phyloP scores from a whole-genome alignment of 2,797 vertebrate species.

The Anas bernieri region DNA sequence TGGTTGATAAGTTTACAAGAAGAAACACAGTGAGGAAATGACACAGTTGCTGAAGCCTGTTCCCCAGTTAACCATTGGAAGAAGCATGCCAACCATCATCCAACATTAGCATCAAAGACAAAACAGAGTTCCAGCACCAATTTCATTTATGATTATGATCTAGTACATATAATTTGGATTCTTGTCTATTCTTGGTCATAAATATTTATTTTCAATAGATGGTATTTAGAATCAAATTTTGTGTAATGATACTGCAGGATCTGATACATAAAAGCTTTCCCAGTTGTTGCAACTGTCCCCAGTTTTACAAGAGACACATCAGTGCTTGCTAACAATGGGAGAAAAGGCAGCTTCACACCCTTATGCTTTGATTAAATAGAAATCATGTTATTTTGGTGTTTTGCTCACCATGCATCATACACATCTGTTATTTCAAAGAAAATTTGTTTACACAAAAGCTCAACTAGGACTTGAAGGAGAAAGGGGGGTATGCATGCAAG shows the following conservation, averaged over 20 bases:
- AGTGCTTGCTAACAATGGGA: not conserved
- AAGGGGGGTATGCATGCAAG: not conserved
- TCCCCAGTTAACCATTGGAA: not conserved
- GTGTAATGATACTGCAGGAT: not conserved
- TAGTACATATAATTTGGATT: not conserved
- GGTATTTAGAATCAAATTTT: not conserved
- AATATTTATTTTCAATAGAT: conserved; percentile 19
- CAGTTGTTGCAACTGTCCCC: not conserved
- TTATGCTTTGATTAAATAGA: conserved; percentile 34
- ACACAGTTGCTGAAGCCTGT: not conserved
- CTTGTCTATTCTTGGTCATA: not conserved
- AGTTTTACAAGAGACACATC: not conserved
- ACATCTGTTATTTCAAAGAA: conserved; percentile 49
- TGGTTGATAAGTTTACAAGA: not conserved
- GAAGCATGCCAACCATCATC: not conserved
- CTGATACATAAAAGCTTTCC: not conserved
- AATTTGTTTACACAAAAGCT: conserved; percentile 34
- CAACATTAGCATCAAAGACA: not conserved
- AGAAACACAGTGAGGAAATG: not conserved
- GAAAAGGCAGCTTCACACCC: not conserved
- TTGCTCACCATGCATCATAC: not conserved
- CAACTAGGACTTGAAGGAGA: conserved; percentile 21
- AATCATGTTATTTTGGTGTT: conserved; percentile 14
- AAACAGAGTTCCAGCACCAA: not conserved
- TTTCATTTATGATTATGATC: not conserved